Evolutionary conservation across 1,140 invertebrate species (phyloP).

Genomic region (Uloborus diversus): DNA sequence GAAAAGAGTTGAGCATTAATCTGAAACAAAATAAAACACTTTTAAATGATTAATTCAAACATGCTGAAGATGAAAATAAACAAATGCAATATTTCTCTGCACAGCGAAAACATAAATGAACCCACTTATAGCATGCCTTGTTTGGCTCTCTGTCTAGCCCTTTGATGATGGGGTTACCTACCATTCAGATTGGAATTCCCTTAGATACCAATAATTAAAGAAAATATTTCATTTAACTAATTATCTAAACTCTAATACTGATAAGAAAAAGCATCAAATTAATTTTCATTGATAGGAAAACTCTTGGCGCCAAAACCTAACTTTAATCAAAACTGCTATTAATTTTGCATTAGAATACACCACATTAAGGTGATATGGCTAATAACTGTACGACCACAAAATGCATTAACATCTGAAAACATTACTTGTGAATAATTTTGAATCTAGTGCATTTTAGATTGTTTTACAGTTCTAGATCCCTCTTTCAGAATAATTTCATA

Average conservation of each 20-base stretch:
- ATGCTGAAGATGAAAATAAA: not conserved
- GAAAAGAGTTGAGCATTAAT: conserved; percentile 34
- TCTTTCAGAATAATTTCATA: not conserved
- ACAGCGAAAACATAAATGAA: not conserved
- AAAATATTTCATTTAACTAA: no score
- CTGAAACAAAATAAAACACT: conserved; percentile 69
- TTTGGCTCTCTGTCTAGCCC: not conserved
- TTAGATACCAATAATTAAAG: not conserved
- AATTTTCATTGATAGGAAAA: no score
- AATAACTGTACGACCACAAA: no score
- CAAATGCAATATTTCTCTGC: not conserved
- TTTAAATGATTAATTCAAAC: conserved; percentile 5
- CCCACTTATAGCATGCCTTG: not conserved
- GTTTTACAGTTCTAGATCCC: not conserved
- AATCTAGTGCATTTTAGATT: not conserved
- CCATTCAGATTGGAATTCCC: not conserved
- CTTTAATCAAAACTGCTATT: no score
- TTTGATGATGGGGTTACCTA: not conserved
- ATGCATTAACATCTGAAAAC: no score
- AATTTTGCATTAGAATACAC: no score
- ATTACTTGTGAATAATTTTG: no score
- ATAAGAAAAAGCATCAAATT: no score
- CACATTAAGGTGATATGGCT: no score
- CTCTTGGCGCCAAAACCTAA: no score
- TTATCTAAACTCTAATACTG: no score